phyloP scores from a whole-genome alignment of 2,113 vertebrate genomes.

The Rhinogobius similis region DNA sequence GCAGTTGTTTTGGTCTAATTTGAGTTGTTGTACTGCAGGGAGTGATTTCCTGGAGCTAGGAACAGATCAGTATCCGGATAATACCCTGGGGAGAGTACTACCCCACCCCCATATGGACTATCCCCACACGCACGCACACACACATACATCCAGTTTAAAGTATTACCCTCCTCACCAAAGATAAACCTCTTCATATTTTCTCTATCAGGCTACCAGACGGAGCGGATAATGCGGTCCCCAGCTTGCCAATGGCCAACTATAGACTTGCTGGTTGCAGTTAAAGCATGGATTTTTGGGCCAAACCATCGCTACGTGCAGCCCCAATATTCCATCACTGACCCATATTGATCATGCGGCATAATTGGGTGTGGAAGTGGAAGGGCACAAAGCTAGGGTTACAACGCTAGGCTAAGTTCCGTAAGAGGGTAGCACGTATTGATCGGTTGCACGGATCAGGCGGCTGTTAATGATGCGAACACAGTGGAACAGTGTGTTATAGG shows the following conservation, averaged over 20 bases:
- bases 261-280: constrained; percentile 12
- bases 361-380: constrained; percentile 67
- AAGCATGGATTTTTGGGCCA: constrained; percentile 36
- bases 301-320: constrained; percentile 25
- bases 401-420: constrained; percentile 44
- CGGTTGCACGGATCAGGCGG: constrained; percentile 38
- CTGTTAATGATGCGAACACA: constrained; percentile 75
- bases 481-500: constrained; percentile 45
- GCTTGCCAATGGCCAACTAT: constrained; percentile 22
- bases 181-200: constrained; percentile 65
- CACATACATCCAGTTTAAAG: constrained; percentile 18
- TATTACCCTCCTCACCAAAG: constrained; percentile 31
- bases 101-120: constrained; percentile 11
- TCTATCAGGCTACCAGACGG: constrained; percentile 37
- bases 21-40: constrained; percentile 31
- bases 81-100: constrained; percentile 34
- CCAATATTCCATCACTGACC: constrained; percentile 71
- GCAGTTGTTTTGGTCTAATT: constrained; percentile 19
- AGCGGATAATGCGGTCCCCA: constrained; percentile 30
- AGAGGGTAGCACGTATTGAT: constrained; percentile 69
- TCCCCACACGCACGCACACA: constrained; percentile 13
- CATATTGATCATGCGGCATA: constrained; percentile 75
- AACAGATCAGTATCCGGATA: constrained; percentile 64
- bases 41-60: constrained; percentile 38
- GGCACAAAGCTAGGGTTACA: constrained; percentile 67